Percentiles rank a stretch among this genome's conserved stretches.
Conservation (phyloP, 2,113 vertebrate genomes). For the Otocyon megalotis region DNA sequence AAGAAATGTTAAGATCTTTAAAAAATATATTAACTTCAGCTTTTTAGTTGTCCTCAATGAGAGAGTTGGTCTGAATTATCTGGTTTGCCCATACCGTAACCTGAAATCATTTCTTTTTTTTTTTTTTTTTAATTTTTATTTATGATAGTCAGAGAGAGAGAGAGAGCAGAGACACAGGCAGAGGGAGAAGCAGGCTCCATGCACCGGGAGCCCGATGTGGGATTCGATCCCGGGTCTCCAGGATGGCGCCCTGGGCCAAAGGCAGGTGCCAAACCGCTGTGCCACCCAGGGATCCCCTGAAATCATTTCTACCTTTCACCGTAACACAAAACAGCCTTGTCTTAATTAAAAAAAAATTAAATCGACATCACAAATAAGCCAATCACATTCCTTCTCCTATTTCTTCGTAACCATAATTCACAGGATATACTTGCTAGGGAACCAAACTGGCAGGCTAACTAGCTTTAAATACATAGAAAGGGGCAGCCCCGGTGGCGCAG, state of each 20-base stretch:
- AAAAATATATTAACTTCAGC: background rate
- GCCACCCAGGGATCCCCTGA: too few relatives aligned
- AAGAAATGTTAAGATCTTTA: background rate
- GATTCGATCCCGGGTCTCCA: too few relatives aligned
- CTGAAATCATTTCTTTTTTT: conserved; percentile 17
- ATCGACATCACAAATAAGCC: background rate
- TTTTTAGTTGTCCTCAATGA: background rate
- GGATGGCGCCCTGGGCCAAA: too few relatives aligned
- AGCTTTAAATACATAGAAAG: too few relatives aligned
- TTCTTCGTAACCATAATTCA: conserved; percentile 28
- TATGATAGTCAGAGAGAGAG: too few relatives aligned
- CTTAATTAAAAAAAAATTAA: background rate
- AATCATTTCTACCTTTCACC: conserved; percentile 10
- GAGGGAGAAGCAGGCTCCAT: too few relatives aligned
- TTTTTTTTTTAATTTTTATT: too few relatives aligned
- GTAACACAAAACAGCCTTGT: background rate
- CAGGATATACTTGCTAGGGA: background rate
- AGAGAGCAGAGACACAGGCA: too few relatives aligned
- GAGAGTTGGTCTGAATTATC: background rate
- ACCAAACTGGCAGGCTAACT: background rate
- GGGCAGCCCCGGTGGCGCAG: too few relatives aligned
- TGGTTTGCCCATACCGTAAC: background rate
- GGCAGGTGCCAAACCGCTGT: too few relatives aligned
- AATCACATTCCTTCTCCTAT: background rate
- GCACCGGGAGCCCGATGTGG: too few relatives aligned